phyloP scores from a whole-genome alignment of 2,797 vertebrate species.

The Cyclopterus lumpus region DNA sequence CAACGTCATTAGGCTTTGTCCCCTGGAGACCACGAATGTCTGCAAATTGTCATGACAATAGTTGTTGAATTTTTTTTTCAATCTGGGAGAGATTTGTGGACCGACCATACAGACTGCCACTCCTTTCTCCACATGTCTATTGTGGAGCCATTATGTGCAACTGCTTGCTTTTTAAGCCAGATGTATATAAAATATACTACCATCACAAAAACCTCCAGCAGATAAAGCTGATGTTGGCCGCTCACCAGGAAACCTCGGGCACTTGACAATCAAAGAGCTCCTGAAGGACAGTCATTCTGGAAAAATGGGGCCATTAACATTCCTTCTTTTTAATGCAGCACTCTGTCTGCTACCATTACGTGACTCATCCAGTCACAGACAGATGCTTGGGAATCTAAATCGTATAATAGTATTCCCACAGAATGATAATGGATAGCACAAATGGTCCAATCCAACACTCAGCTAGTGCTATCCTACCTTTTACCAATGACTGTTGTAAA shows the following conservation, averaged over 20 bases:
- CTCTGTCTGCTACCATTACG: conserved; percentile 37
- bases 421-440: conserved; percentile 32
- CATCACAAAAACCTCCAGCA: background rate
- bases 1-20: no score
- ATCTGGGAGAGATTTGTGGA: no score
- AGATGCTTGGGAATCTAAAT: conserved; percentile 51
- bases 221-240: background rate
- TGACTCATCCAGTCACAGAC: conserved; percentile 38
- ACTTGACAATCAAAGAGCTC: conserved; percentile 17
- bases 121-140: no score
- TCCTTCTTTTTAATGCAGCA: conserved; percentile 31
- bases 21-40: no score
- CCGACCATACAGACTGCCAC: no score
- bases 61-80: no score
- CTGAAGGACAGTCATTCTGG: conserved; percentile 12
- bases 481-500: conserved; percentile 35
- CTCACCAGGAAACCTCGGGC: background rate
- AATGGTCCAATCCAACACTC: conserved; percentile 28
- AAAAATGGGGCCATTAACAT: conserved; percentile 33
- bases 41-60: no score
- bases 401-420: conserved; percentile 21
- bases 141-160: no score
- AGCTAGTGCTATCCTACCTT: conserved; percentile 9
- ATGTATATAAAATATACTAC: background rate
- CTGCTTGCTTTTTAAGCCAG: background rate